Percentiles rank a stretch among this genome's conserved stretches.
Conservation (phyloP, 2,888 invertebrate species). For the Rhorus exstirpatorius region DNA sequence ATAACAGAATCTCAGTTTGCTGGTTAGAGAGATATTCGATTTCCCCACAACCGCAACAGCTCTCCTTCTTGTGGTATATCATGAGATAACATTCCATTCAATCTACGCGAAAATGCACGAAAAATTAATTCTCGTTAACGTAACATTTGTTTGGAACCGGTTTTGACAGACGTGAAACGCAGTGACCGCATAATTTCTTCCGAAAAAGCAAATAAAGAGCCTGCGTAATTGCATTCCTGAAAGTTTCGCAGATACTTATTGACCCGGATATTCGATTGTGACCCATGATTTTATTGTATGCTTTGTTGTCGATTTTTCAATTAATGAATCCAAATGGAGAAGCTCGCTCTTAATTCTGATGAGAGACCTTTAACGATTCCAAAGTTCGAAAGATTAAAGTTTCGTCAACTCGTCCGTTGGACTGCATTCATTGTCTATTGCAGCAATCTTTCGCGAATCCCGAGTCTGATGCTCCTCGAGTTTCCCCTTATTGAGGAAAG, state of each 20-base stretch:
- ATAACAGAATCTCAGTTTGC: conserved; percentile 42
- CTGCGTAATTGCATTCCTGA: no score
- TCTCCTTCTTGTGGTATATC: neutral
- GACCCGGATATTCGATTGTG: no score
- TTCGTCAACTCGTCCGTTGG: neutral
- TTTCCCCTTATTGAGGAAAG: neutral
- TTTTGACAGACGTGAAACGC: no score
- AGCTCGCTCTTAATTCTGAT: neutral
- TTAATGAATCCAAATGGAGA: neutral
- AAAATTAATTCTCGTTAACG: no score
- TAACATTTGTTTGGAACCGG: no score
- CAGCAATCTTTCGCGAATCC: neutral
- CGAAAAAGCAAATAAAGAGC: no score
- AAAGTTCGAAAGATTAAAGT: neutral
- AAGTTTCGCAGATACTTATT: no score
- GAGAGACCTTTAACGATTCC: neutral
- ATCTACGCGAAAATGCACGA: neutral
- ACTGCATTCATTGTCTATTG: neutral
- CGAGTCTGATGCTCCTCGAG: neutral
- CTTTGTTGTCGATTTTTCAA: conserved; percentile 9
- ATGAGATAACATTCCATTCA: conserved; percentile 1
- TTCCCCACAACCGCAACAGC: neutral
- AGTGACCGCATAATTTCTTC: no score
- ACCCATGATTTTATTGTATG: no score
- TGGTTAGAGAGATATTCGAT: conserved; percentile 33